Conservation (phyloP, 1,140 invertebrate genomes). For the Heliconius himera region DNA sequence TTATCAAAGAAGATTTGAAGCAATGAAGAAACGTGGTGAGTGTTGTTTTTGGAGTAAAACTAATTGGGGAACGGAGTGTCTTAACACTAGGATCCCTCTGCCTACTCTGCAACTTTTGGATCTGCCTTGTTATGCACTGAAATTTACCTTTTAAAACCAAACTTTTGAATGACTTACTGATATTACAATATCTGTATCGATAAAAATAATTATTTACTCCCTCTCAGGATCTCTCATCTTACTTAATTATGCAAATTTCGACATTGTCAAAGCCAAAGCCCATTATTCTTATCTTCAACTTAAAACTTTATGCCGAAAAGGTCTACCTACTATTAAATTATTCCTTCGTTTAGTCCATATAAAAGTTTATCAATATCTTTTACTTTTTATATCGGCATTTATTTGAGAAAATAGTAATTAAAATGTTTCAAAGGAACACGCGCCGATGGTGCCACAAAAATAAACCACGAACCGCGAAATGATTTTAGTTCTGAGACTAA, state of each 20-base stretch:
- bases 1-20: too few relatives aligned
- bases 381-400: constrained; percentile 19
- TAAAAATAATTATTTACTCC: background rate
- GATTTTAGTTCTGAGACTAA: constrained; percentile 38
- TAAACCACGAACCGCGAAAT: constrained; percentile 30
- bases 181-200: background rate
- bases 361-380: background rate
- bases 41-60: too few relatives aligned
- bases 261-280: background rate
- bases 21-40: too few relatives aligned
- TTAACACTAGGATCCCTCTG: too few relatives aligned
- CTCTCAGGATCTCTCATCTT: background rate
- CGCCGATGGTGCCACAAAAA: constrained; percentile 30
- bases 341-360: background rate
- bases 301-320: background rate
- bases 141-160: too few relatives aligned
- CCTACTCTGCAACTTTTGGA: too few relatives aligned
- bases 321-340: background rate
- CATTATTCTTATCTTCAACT: constrained; percentile 1
- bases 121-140: too few relatives aligned
- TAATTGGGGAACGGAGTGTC: too few relatives aligned
- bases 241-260: background rate
- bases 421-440: constrained; percentile 40
- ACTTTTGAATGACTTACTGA: background rate
- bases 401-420: constrained; percentile 41